These are phyloP conservation scores for Stylophora pistillata DNA, from an alignment of 64 coral and sea anemone species.

Conservation along the genomic window DNA sequence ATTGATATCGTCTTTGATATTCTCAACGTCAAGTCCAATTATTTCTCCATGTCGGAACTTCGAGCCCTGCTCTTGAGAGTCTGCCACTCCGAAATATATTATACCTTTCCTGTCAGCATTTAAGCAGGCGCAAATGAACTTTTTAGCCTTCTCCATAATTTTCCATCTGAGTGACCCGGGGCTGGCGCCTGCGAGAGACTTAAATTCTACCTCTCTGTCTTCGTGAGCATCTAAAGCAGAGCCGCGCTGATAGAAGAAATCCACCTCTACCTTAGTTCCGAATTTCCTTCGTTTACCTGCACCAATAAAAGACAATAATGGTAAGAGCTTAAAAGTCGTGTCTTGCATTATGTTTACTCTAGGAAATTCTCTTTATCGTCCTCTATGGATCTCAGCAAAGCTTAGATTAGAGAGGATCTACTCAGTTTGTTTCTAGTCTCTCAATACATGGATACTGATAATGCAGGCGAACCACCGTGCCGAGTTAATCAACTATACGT, in stretches of 20 bases:
- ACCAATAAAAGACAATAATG: neutral
- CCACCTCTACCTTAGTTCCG: neutral
- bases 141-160: slow-evolving; percentile 58
- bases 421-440: too few species aligned
- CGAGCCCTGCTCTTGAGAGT: slow-evolving; percentile 31
- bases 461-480: too few species aligned
- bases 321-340: neutral
- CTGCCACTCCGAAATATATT: slow-evolving; percentile 54
- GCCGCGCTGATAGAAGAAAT: neutral
- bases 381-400: too few species aligned
- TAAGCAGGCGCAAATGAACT: slow-evolving; percentile 47
- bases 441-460: too few species aligned
- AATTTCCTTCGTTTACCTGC: slow-evolving; percentile 23
- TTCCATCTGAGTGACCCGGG: slow-evolving; percentile 26
- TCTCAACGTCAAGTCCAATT: slow-evolving; percentile 38
- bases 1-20: slow-evolving; percentile 35
- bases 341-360: neutral
- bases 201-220: slow-evolving; percentile 46
- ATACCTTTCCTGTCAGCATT: slow-evolving; percentile 37
- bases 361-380: neutral
- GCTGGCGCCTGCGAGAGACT: neutral
- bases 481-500: too few species aligned
- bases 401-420: too few species aligned
- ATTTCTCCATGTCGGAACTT: slow-evolving; percentile 42
- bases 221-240: slow-evolving; percentile 38